Evolutionary conservation across 2,888 invertebrate species (phyloP).

Genomic region (Empis stercorea): DNA sequence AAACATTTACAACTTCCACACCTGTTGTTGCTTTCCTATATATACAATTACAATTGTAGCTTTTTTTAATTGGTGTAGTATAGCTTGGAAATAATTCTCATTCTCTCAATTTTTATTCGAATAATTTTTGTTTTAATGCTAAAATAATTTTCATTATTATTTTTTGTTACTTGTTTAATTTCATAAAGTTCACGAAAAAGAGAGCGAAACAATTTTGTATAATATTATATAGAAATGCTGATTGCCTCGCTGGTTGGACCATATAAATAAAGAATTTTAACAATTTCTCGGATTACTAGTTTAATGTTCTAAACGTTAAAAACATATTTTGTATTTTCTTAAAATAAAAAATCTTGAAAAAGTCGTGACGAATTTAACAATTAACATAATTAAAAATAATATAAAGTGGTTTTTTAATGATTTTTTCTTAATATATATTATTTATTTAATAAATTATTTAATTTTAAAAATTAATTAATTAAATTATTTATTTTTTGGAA

Average conservation of each 20-base stretch:
- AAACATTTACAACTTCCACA: no score
- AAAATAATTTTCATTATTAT: no score
- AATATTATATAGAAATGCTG: conserved; percentile 20
- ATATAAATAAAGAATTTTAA: conserved; percentile 35
- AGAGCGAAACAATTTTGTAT: no score
- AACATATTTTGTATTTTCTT: not conserved
- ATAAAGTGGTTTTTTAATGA: not conserved
- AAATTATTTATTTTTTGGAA: not conserved
- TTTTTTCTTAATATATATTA: not conserved
- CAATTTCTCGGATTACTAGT: conserved; percentile 26
- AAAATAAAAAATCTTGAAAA: not conserved
- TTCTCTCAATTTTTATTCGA: no score
- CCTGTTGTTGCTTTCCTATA: no score
- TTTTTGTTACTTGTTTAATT: no score
- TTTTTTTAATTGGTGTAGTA: no score
- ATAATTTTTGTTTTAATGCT: no score
- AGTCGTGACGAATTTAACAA: no score
- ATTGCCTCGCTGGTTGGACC: conserved; percentile 33
- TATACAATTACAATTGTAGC: no score
- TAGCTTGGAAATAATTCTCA: no score
- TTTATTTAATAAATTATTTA: not conserved
- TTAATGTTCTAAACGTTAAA: conserved; percentile 26
- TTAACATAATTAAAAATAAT: not conserved
- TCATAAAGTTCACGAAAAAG: no score
- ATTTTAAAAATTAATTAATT: not conserved